Evolutionary conservation across 2,113 vertebrate genomes (phyloP), one percentile per base, ranked within the genome.

Genomic region (Phaethon lepturus): DNA sequence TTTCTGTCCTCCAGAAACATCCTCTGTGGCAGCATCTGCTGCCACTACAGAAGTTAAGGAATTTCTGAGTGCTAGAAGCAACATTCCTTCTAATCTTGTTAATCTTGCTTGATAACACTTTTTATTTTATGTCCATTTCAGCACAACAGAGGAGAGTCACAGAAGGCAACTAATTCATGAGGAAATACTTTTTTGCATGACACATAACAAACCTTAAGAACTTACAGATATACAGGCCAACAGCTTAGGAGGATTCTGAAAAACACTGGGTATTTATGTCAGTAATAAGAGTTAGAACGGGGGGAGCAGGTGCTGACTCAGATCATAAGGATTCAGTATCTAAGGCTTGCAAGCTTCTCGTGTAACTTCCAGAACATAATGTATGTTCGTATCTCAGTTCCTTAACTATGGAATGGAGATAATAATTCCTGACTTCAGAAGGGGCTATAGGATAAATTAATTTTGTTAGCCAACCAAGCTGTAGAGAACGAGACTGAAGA

Each of bases 341-440:
- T 42, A 59, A 77, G 47, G 31, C 53, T 78, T 63, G 38, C 40
- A 92, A 62, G 14, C 24, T 86, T 92, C 79, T 77, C 63, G 16
- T 63, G 17, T 42, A 81, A 80, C 26, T 64, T 94, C 14, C 58
- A 88, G 84, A 74, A 95, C 35, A 49, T 55, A 62, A 85, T 11
- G 25, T 62, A 31, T 44, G 18, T 69, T 42, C 76, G n/a, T 56
- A 40, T 63, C 59, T 82, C 56, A 29, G 15, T 91, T 94, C 59
- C 24, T 62, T 24, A 77, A 44, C 45, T 85, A 38, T 33, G 42
- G 56, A 90, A 86, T 33, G 6, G 44, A 28, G 18, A 28, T n/a
- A 92, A 67, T 63, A 90, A 64, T 86, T 91, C 47, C 74, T 95
- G 71, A 53, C 7, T 16, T 93, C 35, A 93, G 42, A 93, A 80